Base-by-base conservation (phyloP, 2,888 invertebrate species). In the Chaetogeoica ovagalla region DNA sequence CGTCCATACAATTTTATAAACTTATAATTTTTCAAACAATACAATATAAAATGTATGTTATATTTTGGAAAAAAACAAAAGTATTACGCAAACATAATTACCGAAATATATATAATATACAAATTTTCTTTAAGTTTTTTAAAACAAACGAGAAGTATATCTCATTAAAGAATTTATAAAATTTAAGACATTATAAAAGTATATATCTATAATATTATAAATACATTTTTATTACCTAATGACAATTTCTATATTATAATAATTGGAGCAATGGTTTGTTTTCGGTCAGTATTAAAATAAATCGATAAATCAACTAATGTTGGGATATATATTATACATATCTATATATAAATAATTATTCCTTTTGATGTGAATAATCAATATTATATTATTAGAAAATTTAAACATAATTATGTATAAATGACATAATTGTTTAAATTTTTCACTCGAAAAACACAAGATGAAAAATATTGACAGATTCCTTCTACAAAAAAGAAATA, bases 21-120 rank as follows among this genome's bases (percentile, higher is more conserved):
- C 19, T 62, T 62, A 62, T 72, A 13, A 72, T 30, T 60, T 48
- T 72, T 72, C 48, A 72, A 62, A 62, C 60, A 62, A 72, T n/a
- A n/a, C n/a, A 3, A 72, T 72, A 72, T 48, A 72, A 72, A 72
- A 72, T 48, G 6, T 62, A 13, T 30, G 7, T 48, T 59, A 48
- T 11, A 48, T 48, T 7, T 48, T 48, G n/a, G n/a, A n/a, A 9
- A 48, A 8, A 5, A 48, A 48, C 9, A 11, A 48, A 8, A 48
- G 48, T 11, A 9, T 48, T 11, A 9, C 48, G 11, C 8, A 48
- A 48, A 48, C 48, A 48, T 2, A 9, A 48, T 39, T 48, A 48
- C 9, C 11, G 48, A 48, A 48, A n/a, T 23, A 23, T 15, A 71
- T 23, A 72, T 17, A 72, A 15, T 23, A 19, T 30, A 21, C 1